A percentile compares a stretch with the other conserved stretches of the same genome.
phyloP scores from a whole-genome alignment of 37 sponge, comb jelly and placozoan genomes.

The Crambe crambe region DNA sequence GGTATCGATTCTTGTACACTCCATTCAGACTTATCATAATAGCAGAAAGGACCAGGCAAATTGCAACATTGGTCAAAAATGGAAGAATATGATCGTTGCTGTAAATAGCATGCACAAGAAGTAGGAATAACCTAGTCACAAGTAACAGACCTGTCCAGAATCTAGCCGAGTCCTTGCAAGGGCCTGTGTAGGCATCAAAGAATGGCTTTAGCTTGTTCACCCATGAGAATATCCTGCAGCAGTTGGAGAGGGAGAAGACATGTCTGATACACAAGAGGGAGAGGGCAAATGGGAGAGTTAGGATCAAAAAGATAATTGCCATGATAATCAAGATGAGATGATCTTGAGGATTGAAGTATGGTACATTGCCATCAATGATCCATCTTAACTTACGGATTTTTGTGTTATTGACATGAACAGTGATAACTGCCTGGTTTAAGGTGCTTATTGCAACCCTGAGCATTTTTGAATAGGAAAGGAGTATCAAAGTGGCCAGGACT shows the following conservation, averaged over 20 bases:
- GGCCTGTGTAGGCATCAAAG: slow-evolving; percentile 25
- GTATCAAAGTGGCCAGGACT: slow-evolving; percentile 19
- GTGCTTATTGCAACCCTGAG: neutral
- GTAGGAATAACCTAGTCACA: neutral
- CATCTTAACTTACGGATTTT: neutral
- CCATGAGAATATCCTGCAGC: neutral
- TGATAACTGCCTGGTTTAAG: neutral
- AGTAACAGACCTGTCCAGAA: slow-evolving; percentile 20
- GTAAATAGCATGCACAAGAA: neutral
- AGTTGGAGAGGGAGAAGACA: neutral
- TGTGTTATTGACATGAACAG: neutral
- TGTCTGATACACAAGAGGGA: neutral
- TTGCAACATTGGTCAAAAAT: neutral
- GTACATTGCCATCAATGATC: slow-evolving; percentile 12
- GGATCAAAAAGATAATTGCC: neutral
- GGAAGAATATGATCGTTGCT: too few relatives aligned
- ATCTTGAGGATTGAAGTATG: neutral
- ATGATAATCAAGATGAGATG: neutral
- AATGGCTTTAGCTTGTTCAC: slow-evolving; percentile 16
- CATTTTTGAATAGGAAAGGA: slow-evolving; percentile 28
- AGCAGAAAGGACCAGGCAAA: neutral
- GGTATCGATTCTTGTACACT: neutral
- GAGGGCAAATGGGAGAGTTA: slow-evolving; percentile 2
- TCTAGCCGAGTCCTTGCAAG: neutral
- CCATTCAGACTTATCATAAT: neutral